Evolutionary conservation across 2,797 vertebrate species (phyloP), one percentile per base, ranked within the genome.

Genomic region (Oryzias dopingdopingensis): DNA sequence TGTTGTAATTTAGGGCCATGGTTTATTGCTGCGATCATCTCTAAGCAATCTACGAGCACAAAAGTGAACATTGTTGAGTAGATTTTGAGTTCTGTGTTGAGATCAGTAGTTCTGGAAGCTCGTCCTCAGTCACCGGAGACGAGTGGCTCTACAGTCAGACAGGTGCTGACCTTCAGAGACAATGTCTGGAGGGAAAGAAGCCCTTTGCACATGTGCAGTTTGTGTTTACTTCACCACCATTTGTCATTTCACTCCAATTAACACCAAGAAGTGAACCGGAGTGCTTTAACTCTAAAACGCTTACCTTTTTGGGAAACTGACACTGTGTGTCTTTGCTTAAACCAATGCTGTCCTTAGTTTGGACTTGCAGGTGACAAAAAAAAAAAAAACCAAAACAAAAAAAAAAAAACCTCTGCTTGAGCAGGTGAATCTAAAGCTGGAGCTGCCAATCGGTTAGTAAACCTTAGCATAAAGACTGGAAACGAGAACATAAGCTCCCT

Each of bases 1-100:
- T 67, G 83, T 76, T 64, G 78, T 73, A 64, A 83, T 73, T 63
- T 82, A 80, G 80, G 81, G 76, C 78, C 85, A 60, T 77, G 76
- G 78, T 82, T 77, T 82, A 86, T 86, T 65, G 74, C 81, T 82
- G 79, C 85, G 82, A 86, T 88, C 84, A 83, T 89, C 79, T 88
- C 80, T 73, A 68, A 76, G 68, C 83, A 77, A 80, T 78, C 64
- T 79, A 77, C 76, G 73, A 91, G 88, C 89, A 91, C 84, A 90
- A 89, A 80, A 76, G 62, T 70, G 26, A 26, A 80, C 77, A 86
- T 76, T 83, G 79, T 87, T 68, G 49, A 61, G 22, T 56, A 50
- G 72, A 80, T 67, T 67, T 52, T 65, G 59, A 73, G 52, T 60
- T 20, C 14, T 68, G 64, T 45, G 37, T 58, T 74, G 73, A 75